A percentile compares a stretch with the other conserved stretches of the same genome.
Evolutionary conservation across 2,888 invertebrate species (phyloP).

Genomic region (Zonitis immaculata): DNA sequence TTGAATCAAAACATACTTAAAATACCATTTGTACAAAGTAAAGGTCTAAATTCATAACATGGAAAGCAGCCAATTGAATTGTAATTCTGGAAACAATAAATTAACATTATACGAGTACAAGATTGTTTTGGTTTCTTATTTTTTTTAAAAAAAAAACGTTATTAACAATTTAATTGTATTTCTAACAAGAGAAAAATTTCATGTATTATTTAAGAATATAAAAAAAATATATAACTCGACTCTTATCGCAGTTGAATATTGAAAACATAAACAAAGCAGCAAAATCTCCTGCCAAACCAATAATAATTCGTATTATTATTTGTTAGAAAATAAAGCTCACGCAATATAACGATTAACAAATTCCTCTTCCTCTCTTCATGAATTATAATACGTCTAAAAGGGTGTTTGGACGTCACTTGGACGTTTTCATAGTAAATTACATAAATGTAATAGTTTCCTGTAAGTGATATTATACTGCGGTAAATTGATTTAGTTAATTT

Average conservation of each 20-base stretch:
- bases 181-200: too few relatives aligned
- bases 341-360: constrained; percentile 15
- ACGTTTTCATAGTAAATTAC: constrained; percentile 6
- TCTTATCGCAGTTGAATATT: constrained; percentile 6
- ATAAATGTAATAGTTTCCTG: constrained; percentile 13
- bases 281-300: constrained; percentile 10
- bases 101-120: too few relatives aligned
- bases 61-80: not conserved
- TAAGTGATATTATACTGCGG: not conserved
- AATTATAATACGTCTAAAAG: constrained; percentile 15
- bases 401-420: constrained; percentile 3
- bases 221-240: too few relatives aligned
- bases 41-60: not conserved
- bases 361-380: constrained; percentile 4
- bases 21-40: constrained; percentile 10
- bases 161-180: too few relatives aligned
- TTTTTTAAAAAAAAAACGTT: too few relatives aligned
- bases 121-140: too few relatives aligned
- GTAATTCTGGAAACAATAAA: too few relatives aligned
- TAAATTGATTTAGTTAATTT: too few relatives aligned
- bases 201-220: too few relatives aligned
- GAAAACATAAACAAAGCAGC: constrained; percentile 18
- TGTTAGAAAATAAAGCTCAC: constrained; percentile 7
- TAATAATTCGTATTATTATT: constrained; percentile 8
- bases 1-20: constrained; percentile 24